Evolutionary conservation across 2,888 invertebrate genomes (phyloP).

Genomic region (Chrysolina americana): DNA sequence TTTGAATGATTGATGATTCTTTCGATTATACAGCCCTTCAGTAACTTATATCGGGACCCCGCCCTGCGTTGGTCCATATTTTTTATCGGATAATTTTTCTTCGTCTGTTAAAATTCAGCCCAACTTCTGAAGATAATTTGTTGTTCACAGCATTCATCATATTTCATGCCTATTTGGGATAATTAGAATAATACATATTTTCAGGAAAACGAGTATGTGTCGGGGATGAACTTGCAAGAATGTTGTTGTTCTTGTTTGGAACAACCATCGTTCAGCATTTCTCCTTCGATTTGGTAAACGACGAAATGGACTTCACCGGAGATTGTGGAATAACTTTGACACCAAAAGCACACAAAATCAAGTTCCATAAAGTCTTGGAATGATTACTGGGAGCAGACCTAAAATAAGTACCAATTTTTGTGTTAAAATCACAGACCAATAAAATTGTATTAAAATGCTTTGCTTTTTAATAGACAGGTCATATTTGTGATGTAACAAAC

Average conservation of each 20-base stretch:
- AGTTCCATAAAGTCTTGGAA: constrained; percentile 59
- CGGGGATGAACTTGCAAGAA: constrained; percentile 86
- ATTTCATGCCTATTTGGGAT: neutral
- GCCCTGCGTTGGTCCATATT: too few species aligned
- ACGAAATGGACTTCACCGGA: constrained; percentile 76
- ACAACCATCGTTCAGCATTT: constrained; percentile 77
- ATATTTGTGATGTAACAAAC: too few species aligned
- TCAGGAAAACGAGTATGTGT: constrained; percentile 88
- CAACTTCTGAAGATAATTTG: too few species aligned
- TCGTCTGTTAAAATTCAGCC: too few species aligned
- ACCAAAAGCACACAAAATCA: constrained; percentile 74
- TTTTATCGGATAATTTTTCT: too few species aligned
- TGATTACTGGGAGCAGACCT: neutral
- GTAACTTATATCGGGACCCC: too few species aligned
- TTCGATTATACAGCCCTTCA: too few species aligned
- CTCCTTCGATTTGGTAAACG: constrained; percentile 67
- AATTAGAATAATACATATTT: constrained; percentile 45
- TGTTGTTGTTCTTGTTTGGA: constrained; percentile 77
- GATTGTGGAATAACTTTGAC: constrained; percentile 83
- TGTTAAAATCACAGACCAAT: too few species aligned
- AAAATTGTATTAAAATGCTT: too few species aligned
- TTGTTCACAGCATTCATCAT: constrained; percentile 22
- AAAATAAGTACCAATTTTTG: too few species aligned
- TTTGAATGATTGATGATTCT: too few species aligned
- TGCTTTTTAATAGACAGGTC: too few species aligned